Conservation (phyloP, 2,888 invertebrate species). For the Drosophila melanosoma region DNA sequence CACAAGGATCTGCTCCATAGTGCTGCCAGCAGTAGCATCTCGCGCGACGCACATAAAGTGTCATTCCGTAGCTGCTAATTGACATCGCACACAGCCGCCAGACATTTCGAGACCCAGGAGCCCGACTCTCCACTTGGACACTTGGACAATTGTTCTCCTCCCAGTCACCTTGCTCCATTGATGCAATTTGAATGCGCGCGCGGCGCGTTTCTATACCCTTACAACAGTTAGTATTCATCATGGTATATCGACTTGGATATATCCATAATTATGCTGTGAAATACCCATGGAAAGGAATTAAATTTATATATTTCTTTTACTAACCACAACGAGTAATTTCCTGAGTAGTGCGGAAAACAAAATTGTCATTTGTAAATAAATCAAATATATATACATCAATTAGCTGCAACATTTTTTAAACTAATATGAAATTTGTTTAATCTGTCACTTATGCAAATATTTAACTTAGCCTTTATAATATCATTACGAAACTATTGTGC, state of each 20-base stretch:
- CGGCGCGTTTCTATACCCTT: conserved; percentile 60
- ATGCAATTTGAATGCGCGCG: conserved; percentile 75
- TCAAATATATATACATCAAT: neutral
- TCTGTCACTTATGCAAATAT: neutral
- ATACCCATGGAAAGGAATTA: neutral
- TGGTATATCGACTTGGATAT: neutral
- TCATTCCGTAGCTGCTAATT: conserved; percentile 85
- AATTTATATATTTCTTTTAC: neutral
- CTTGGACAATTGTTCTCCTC: conserved; percentile 70
- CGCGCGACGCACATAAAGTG: conserved; percentile 83
- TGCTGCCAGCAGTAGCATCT: conserved; percentile 50
- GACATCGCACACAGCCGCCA: conserved; percentile 82
- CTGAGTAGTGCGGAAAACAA: neutral
- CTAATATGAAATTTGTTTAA: neutral
- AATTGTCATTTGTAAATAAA: neutral
- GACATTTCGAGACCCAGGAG: conserved; percentile 32
- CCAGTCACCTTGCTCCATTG: conserved; percentile 57
- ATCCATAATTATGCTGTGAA: neutral
- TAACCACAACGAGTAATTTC: neutral
- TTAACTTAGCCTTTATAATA: neutral
- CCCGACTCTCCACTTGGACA: conserved; percentile 33
- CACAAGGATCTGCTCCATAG: conserved; percentile 55
- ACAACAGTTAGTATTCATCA: neutral
- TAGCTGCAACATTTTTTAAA: neutral
- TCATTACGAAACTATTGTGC: neutral